These are phyloP conservation scores for Andinoacara biseriatus DNA, from an alignment of 2,113 vertebrate species.

Conservation along the genomic window DNA sequence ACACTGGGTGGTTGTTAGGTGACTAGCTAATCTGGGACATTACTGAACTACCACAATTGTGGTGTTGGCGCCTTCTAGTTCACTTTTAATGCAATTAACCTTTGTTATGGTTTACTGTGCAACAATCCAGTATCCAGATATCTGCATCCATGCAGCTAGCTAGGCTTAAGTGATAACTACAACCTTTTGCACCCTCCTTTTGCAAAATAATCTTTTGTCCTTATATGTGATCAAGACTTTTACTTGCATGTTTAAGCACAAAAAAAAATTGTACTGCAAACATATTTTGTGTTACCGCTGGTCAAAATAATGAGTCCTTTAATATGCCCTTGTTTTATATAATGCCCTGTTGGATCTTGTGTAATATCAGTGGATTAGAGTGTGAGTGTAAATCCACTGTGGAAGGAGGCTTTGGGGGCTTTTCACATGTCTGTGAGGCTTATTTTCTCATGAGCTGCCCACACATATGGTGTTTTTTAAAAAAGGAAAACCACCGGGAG, in stretches of 20 bases:
- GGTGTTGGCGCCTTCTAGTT: not conserved
- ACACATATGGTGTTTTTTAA: not conserved
- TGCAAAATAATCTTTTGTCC: not conserved
- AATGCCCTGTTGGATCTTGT: not conserved
- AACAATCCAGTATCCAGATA: not conserved
- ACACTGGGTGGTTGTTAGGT: too few relatives aligned
- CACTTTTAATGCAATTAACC: not conserved
- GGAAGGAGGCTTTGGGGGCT: not conserved
- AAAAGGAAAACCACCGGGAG: slow-evolving; percentile 5
- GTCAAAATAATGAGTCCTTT: not conserved
- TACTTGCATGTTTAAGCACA: not conserved
- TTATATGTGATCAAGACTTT: not conserved
- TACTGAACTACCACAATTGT: not conserved
- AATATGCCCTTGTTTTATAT: not conserved
- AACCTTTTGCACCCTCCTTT: accelerated
- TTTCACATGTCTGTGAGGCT: slow-evolving; percentile 1
- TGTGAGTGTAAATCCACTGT: slow-evolving; percentile 1
- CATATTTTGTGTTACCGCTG: not conserved
- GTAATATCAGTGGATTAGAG: slow-evolving; percentile 11
- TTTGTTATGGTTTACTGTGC: not conserved
- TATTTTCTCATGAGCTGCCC: slow-evolving; percentile 2
- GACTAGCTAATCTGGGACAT: not conserved
- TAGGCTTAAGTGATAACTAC: too few relatives aligned
- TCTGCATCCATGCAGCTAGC: not conserved
- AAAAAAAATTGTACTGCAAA: not conserved